Evolutionary conservation across 2,888 invertebrate species (phyloP), one percentile per base, ranked within the genome.

Genomic region (Platerodrilus igneus): DNA sequence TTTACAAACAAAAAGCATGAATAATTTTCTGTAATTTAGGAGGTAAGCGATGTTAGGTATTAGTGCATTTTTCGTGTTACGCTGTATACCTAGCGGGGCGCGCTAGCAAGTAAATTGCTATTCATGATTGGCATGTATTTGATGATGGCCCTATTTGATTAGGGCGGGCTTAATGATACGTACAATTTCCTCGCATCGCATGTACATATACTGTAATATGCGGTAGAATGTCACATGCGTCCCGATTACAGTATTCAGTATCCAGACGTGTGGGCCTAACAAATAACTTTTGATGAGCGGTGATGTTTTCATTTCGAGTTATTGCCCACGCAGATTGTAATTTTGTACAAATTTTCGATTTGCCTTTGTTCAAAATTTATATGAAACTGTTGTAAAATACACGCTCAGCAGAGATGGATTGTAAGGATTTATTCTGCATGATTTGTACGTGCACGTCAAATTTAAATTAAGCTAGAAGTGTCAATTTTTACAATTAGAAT

Each of bases 71-170:
- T 56, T 55, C 47, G 44, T 51, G 45, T 22, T 35, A 32, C 36
- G 34, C 25, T 10, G 28, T 36, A 36, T 30, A 42, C 38, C 42
- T 42, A 45, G 38, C 42, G 41, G 50, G 37, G 42, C 23, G 31
- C 33, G 39, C 16, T 41, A 20, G 35, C 50, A 49, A 45, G 54
- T 53, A 59, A 61, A 63, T 62, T 63, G 59, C 60, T 53, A 57
- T 58, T 56, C 60, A 62, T 62, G 64, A 64, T 63, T 62, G 62
- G 63, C 63, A 63, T 64, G 63, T 61, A 64, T 64, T 63, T 63
- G 63, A 63, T 63, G 63, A 64, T 64, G 59, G 62, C 61, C 62
- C 63, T 63, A 65, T 65, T 65, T 66, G 63, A 65, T 65, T 64
- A 63, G 64, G 62, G 60, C 60, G 59, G 55, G 52, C 58, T 61